Evolutionary conservation across 1,140 invertebrate species (phyloP).

Genomic region (Drosophila azteca): DNA sequence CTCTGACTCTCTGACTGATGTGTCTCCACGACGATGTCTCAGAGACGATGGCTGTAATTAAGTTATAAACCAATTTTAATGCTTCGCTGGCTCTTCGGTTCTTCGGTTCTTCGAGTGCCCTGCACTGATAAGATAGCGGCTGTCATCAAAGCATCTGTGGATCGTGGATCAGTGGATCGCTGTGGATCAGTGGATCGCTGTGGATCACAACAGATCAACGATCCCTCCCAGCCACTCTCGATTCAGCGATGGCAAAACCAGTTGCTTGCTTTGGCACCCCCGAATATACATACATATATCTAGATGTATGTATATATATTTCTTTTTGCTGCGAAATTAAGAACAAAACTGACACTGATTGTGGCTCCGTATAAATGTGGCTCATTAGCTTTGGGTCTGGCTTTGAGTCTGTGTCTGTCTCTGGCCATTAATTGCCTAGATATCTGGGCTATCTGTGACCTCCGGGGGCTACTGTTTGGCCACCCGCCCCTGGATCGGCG

Average conservation of each 20-base stretch:
- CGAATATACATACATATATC: no score
- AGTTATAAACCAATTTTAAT: constrained; percentile 80
- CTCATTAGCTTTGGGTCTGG: constrained; percentile 55
- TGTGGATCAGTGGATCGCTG: constrained; percentile 2
- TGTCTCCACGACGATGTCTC: not conserved
- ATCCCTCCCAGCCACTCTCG: not conserved
- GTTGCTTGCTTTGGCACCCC: no score
- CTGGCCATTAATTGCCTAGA: constrained; percentile 64
- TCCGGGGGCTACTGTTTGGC: constrained; percentile 43
- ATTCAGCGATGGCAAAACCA: not conserved
- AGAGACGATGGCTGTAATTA: constrained; percentile 46
- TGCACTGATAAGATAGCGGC: constrained; percentile 69
- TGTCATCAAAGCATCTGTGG: constrained; percentile 34
- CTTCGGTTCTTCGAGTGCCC: constrained; percentile 3
- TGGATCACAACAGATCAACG: constrained; percentile 1
- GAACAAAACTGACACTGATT: constrained; percentile 22
- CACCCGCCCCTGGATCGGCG: constrained; percentile 12
- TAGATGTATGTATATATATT: no score
- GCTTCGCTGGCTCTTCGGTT: constrained; percentile 12
- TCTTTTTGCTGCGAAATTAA: constrained; percentile 1
- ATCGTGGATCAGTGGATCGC: constrained; percentile 4
- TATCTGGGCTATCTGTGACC: constrained; percentile 46
- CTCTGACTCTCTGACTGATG: constrained; percentile 8
- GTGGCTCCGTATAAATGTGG: constrained; percentile 40
- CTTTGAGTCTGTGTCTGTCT: not conserved